Evolutionary conservation across 2,888 invertebrate species (phyloP), one percentile per base, ranked within the genome.

Genomic region (Pterostichus madidus): DNA sequence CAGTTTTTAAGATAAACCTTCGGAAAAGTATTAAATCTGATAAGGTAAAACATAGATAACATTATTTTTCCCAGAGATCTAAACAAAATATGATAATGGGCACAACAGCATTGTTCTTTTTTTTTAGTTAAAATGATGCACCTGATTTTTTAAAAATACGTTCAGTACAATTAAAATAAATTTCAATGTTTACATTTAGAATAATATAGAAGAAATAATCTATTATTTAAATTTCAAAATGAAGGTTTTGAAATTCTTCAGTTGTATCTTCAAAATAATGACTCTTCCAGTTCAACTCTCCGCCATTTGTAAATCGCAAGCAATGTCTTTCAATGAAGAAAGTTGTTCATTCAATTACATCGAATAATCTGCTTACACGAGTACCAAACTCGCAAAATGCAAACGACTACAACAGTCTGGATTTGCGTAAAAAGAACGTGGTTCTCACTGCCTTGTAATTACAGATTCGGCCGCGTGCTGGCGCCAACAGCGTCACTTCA

Each of bases 271-370:
- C 68, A 7, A 71, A 71, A 71, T 71, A 44, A 71, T 71, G 17
- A 44, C 39, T 15, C 13, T 71, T 39, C 44, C 1, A 39, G 39
- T 39, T 39, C 7, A 39, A 39, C 39, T 5, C 39, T 39, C 13
- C n/a, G 13, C 64, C 13, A 39, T 71, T 17, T 71, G 44, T 11
- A 24, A 64, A 71, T 71, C 46, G 15, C 39, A 39, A 71, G 68
- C 13, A 11, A 8, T 71, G 68, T 39, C 68, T 44, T 71, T 32
- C 13, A 44, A 44, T 44, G 15, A 44, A 71, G 68, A 71, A 71
- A 71, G 68, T 71, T 71, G 68, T 39, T 71, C 68, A 44, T 71
- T 71, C 68, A 71, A 71, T 71, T 71, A 71, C 68, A 71, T 44
- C 39, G 44, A 71, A 71, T 71, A 71, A 71, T 71, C 68, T 71